These are phyloP conservation scores for Phycodurus eques DNA, from an alignment of 2,113 vertebrate species.

Conservation along the genomic window DNA sequence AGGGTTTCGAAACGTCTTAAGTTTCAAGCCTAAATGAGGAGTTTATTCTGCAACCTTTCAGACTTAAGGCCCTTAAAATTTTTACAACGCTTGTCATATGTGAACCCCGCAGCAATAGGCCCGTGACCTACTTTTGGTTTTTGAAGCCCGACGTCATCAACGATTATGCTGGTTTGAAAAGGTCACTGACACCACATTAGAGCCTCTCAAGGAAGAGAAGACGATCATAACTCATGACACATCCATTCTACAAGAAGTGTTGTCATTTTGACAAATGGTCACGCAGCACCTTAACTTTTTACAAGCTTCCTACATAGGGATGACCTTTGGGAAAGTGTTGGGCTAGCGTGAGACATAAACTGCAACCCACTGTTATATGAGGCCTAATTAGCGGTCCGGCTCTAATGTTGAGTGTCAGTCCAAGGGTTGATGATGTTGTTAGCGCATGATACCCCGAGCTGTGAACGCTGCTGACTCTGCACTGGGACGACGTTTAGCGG, in stretches of 20 bases:
- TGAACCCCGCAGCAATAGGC: slow-evolving; percentile 40
- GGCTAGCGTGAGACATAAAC: slow-evolving; percentile 58
- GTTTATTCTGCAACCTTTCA: slow-evolving; percentile 42
- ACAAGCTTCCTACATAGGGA: slow-evolving; percentile 30
- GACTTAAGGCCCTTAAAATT: slow-evolving; percentile 45
- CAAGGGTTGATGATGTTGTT: slow-evolving; percentile 48
- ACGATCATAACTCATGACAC: slow-evolving; percentile 15
- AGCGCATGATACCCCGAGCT: slow-evolving; percentile 23
- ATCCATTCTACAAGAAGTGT: slow-evolving; percentile 9
- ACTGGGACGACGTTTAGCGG: slow-evolving; percentile 27
- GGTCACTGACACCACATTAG: slow-evolving; percentile 35
- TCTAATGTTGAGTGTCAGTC: slow-evolving; percentile 58
- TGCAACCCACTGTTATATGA: slow-evolving; percentile 50
- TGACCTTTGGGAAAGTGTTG: slow-evolving; percentile 29
- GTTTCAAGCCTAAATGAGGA: slow-evolving; percentile 38
- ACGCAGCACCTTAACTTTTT: slow-evolving; percentile 28
- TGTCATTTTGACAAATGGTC: slow-evolving; percentile 34
- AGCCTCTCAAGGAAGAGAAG: neutral
- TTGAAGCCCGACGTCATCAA: slow-evolving; percentile 37
- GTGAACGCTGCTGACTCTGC: slow-evolving; percentile 35
- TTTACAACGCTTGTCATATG: slow-evolving; percentile 49
- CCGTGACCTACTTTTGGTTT: slow-evolving; percentile 34
- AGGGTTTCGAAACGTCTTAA: slow-evolving; percentile 26
- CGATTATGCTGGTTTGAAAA: slow-evolving; percentile 24
- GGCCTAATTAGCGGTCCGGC: slow-evolving; percentile 57